These are phyloP conservation scores for Macropus fuliginosus DNA, from an alignment of 2,797 vertebrate species.

Conservation along the genomic window DNA sequence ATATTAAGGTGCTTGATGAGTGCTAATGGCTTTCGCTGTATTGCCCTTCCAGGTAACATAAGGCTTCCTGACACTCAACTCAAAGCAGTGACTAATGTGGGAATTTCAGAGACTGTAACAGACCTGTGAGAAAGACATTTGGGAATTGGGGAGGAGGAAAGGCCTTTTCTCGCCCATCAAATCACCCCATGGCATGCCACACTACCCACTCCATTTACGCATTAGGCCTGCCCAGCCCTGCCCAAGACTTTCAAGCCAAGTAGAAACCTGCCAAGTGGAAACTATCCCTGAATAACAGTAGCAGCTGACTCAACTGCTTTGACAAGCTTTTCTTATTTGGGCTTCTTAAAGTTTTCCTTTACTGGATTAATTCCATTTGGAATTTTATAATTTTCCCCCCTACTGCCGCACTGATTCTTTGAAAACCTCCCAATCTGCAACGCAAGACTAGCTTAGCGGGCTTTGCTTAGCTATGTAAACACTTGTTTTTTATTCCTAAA, in stretches of 20 bases:
- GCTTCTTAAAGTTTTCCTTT: constrained; percentile 54
- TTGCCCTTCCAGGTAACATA: not conserved
- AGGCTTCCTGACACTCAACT: not conserved
- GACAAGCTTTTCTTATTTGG: constrained; percentile 69
- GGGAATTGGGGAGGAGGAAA: not conserved
- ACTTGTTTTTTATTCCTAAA: constrained; percentile 29
- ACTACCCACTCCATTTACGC: not conserved
- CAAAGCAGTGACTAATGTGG: not conserved
- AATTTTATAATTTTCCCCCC: not conserved
- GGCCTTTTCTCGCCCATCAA: not conserved
- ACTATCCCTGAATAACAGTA: constrained; percentile 31
- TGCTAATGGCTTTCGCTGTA: not conserved
- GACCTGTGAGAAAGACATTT: not conserved
- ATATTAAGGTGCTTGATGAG: not conserved
- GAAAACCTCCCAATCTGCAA: constrained; percentile 63
- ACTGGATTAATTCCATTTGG: not conserved
- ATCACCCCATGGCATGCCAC: not conserved
- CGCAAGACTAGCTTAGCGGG: constrained; percentile 53
- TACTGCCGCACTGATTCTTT: constrained; percentile 61
- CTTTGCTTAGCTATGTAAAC: constrained; percentile 64
- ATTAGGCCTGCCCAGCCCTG: not conserved
- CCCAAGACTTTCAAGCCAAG: not conserved
- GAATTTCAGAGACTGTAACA: not conserved
- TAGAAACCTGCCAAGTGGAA: constrained; percentile 23
- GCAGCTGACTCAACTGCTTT: constrained; percentile 44